Evolutionary conservation across 2,888 invertebrate species (phyloP), one percentile per base, ranked within the genome.

Genomic region (Andrena hattorfiana): DNA sequence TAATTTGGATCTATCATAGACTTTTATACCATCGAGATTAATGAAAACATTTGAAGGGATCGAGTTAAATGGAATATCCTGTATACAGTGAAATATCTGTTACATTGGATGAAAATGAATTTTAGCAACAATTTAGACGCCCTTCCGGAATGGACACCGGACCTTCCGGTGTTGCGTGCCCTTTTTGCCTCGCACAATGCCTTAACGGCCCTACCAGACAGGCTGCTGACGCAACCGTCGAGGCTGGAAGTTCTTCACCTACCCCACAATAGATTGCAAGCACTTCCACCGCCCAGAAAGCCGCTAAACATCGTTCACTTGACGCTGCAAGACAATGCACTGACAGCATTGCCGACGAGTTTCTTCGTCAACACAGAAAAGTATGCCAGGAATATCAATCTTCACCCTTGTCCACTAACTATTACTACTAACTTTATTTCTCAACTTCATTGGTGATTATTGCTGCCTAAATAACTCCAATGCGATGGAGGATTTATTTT

Each of bases 181-280:
- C 94, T 98, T 16, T 96, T 97, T 89, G 97, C 97, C 20, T 96
- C 96, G 87, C 97, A 97, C 93, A 98, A 98, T 91, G 95, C 95
- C 62, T 93, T 97, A 64, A 95, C 95, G 42, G 95, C 95, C 13
- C 94, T 97, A 13, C 97, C 97, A 7, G 97, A 97, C 68, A 96
- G 97, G 91, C 92, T 97, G 62, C 96, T 97, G 87, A 97, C 97
- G 89, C 97, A 97, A 94, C 95, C 97, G 69, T 96, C 96, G 68
- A 96, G 96, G 84, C 94, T 97, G 51, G 96, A 96, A 87, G 97
- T 96, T 49, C 94, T 97, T 28, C 97, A 97, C 91, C 94, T 98
- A 62, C 96, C 97, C 23, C 97, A 97, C 94, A 98, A 98, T 91
- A 96, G 96, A 93, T 95, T 98, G 78, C 96, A 96, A 83, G 95